These are phyloP conservation scores for Pantala flavescens DNA, from an alignment of 1,140 invertebrate species.

Conservation along the genomic window DNA sequence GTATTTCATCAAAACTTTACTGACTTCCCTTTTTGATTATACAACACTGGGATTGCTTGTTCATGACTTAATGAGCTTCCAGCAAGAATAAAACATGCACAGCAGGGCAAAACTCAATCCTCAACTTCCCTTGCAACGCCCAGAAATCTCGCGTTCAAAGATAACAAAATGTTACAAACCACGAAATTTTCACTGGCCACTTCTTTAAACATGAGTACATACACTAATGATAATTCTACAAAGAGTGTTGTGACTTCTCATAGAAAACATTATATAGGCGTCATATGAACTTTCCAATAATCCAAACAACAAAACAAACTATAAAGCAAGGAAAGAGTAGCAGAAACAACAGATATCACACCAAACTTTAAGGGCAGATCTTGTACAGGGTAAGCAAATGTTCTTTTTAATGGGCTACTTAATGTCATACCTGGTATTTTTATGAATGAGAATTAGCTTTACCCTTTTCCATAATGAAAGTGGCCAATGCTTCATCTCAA, in stretches of 20 bases:
- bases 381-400: background rate
- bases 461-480: background rate
- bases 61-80: slow-evolving; percentile 2
- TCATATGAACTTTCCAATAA: background rate
- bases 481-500: background rate
- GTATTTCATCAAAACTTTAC: slow-evolving; percentile 11
- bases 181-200: slow-evolving; percentile 5
- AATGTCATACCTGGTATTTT: background rate
- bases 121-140: slow-evolving; percentile 2
- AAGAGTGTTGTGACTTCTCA: background rate
- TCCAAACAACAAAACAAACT: background rate
- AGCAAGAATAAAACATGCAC: slow-evolving; percentile 9
- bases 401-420: background rate
- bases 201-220: slow-evolving; percentile 8
- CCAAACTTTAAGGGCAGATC: background rate
- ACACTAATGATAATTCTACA: slow-evolving; percentile 6
- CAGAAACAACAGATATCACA: slow-evolving; percentile 9
- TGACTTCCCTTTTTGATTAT: slow-evolving; percentile 10
- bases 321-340: background rate
- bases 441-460: background rate
- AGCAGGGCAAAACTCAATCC: slow-evolving; percentile 7
- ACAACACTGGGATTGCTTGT: slow-evolving; percentile 8
- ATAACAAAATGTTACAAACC: slow-evolving; percentile 7
- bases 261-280: background rate
- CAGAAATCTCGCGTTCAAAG: background rate